Base-by-base conservation (phyloP, 2,113 vertebrate genomes). In the Cavia porcellus region DNA sequence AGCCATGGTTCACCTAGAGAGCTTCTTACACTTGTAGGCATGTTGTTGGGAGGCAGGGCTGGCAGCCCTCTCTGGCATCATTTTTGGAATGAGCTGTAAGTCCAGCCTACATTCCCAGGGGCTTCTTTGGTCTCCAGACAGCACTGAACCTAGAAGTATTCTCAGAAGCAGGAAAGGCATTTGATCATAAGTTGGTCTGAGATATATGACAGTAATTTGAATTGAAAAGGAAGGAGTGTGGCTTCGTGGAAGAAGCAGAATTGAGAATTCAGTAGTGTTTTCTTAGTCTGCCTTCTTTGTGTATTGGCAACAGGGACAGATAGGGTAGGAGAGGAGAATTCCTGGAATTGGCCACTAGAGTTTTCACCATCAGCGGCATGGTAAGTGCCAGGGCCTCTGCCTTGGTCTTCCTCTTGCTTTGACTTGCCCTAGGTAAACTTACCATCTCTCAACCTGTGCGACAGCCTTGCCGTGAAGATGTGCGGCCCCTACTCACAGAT, bases 381-480 rank as follows among this genome's bases (percentile, higher is more conserved):
- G 47, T 42, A 52, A n/a, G 7, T 17, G 10, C 55, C 25, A 7
- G 64, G 59, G 24, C 75, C 30, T 55, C 0, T 30, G 77, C 84
- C 89, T 10, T 45, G 45, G 35, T 86, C 22, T 57, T 90, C 28
- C 72, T 92, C 55, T 45, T 32, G 5, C n/a, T 38, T 28, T 55
- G 62, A 80, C 62, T 10, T 24, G 25, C 0, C 47, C 47, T 8
- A 32, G 32, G 28, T 62, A 45, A 5, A 3, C 32, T 28, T 57
- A 30, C 6, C 55, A 57, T 1, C 55, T 0, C 38, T 1, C 19
- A 11, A 19, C 30, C 75, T 81, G 11, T 24, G 4, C 8, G 0
- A 3, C 28, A 3, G 5, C 35, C 24, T 55, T 2, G 10, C n/a
- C 28, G 22, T 47, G 11, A 28, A 87, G 24, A 5, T 75, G 42